Percentiles rank a stretch among this genome's conserved stretches.
Conservation (phyloP, 2,888 invertebrate species). For the Tinea trinotella region DNA sequence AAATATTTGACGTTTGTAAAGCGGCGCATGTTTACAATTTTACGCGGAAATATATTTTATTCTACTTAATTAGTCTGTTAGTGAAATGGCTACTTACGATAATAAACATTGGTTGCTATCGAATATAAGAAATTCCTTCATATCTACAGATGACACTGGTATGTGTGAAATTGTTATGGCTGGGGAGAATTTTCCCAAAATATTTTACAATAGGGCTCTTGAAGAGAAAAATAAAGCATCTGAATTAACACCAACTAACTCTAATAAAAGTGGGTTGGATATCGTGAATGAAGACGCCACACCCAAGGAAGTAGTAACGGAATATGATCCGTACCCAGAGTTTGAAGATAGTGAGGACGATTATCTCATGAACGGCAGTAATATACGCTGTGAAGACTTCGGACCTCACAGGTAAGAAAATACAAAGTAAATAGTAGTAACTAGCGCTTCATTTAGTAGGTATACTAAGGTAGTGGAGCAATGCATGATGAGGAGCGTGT, state of each 20-base stretch:
- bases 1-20: not conserved
- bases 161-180: conserved; percentile 94
- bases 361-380: conserved; percentile 75
- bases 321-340: conserved; percentile 80
- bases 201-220: conserved; percentile 58
- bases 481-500: too few relatives aligned
- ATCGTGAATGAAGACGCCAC: conserved; percentile 35
- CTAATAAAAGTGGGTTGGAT: conserved; percentile 32
- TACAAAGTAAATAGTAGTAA: not conserved
- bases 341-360: conserved; percentile 86
- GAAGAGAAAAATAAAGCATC: conserved; percentile 51
- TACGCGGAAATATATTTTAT: too few relatives aligned
- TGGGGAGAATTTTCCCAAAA: conserved; percentile 82
- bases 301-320: conserved; percentile 57
- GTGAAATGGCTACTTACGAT: conserved; percentile 92
- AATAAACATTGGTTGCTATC: conserved; percentile 94
- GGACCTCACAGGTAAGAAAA: conserved; percentile 61
- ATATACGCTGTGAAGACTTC: conserved; percentile 81
- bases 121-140: conserved; percentile 94
- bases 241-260: conserved; percentile 33
- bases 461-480: too few relatives aligned
- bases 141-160: conserved; percentile 95
- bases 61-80: not conserved
- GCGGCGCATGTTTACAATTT: not conserved
- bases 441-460: too few relatives aligned